Base-by-base conservation (phyloP, 2,797 vertebrate species). In the Phylloscopus collybita region DNA sequence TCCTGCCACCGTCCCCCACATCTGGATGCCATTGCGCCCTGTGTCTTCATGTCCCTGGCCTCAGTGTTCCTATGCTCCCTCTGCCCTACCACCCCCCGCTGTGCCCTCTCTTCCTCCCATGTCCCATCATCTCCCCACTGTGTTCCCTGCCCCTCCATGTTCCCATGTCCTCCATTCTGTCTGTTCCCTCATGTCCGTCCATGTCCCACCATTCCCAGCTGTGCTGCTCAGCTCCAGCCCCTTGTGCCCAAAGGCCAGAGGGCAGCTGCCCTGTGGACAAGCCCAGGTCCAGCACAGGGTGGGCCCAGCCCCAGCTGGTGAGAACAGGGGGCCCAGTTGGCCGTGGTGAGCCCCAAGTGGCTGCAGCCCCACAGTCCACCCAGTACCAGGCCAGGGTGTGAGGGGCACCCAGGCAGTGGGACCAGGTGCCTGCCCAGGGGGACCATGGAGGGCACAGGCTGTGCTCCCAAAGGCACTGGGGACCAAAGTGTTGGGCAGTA, bases 321-420 rank as follows among this genome's bases (percentile, higher is more conserved):
- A n/a, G 14, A 78, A 29, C 1, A 0, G 34, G 5, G 20, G n/a
- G 4, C 14, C 12, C 32, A 40, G 14, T 14, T 0, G 0, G 32
- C 26, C 0, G 0, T 5, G 2, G n/a, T 6, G 7, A 47, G 14
- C 8, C 27, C 51, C 18, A 34, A 3, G 4, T 5, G 26, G 8
- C 32, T 65, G 56, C 34, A 83, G 36, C 2, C 14, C 23, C 26
- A 32, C 47, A 29, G 42, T 0, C 26, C 26, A 11, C 27, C 30
- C 60, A 36, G n/a, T 10, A 26, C 8, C 51, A 30, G 14, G 10
- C 60, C 30, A 23, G 18, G 22, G 16, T 27, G 22, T 62, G 50
- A 73, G 10, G 3, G 32, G 26, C 18, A 44, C 9, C 16, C 11
- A 40, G n/a, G 49, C 15, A 23, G 47, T 21, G 47, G 78, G 22